A percentile compares a stretch with the other conserved stretches of the same genome.
phyloP scores from a whole-genome alignment of 2,888 invertebrate species.

The Hypercompe scribonia region DNA sequence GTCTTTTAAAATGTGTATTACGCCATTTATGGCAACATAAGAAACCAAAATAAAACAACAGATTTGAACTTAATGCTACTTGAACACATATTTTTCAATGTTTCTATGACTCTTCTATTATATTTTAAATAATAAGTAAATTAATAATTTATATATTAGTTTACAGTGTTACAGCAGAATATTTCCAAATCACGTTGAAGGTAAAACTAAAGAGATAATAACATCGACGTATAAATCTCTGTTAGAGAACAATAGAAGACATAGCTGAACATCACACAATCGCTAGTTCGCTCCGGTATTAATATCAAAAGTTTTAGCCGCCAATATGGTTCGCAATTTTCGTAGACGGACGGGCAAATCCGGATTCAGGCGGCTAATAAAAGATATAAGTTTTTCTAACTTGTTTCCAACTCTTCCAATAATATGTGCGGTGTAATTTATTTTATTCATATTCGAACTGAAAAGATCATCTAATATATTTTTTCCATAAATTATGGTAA shows the following conservation, averaged over 20 bases:
- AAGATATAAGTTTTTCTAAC: constrained; percentile 68
- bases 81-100: too few relatives aligned
- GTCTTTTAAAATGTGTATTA: too few relatives aligned
- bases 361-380: constrained; percentile 63
- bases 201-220: constrained; percentile 6
- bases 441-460: constrained; percentile 3
- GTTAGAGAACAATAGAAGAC: constrained; percentile 39
- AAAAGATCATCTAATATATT: not conserved
- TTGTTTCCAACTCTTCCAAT: constrained; percentile 64
- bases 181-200: constrained; percentile 8
- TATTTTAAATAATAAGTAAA: too few relatives aligned
- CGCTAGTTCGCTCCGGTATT: constrained; percentile 54
- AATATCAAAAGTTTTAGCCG: constrained; percentile 70
- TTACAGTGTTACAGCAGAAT: not conserved
- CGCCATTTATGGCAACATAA: too few relatives aligned
- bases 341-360: constrained; percentile 15
- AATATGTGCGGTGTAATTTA: not conserved
- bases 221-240: constrained; percentile 32
- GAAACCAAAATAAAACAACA: too few relatives aligned
- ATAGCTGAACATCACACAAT: constrained; percentile 43
- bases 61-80: too few relatives aligned
- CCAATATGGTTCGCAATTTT: constrained; percentile 65
- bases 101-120: too few relatives aligned
- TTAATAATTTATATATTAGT: too few relatives aligned
- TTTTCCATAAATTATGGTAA: not conserved